Base-by-base conservation (phyloP, 2,113 vertebrate genomes). In the Varanus komodoensis region DNA sequence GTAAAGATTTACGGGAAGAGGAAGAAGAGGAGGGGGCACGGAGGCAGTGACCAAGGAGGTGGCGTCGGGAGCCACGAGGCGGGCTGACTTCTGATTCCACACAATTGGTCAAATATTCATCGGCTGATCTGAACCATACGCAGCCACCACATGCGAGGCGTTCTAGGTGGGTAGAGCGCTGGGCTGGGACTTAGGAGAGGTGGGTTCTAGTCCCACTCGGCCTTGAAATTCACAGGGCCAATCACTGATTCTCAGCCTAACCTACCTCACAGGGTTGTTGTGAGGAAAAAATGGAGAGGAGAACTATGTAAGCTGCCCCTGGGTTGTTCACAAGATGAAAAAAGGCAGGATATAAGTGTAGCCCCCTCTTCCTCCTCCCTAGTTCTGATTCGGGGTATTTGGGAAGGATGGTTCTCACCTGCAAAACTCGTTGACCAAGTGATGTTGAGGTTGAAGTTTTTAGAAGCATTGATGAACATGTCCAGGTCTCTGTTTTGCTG, bases 401-500 rank as follows among this genome's bases (percentile, higher is more conserved):
- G 8, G 38, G 19, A 32, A 68, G 38, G 75, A 69, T 27, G 7
- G 14, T 54, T 17, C 91, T 97, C 97, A 99, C 99, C 99, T 94
- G 98, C 97, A 96, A 99, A 99, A 93, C 99, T 99, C 1, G 98
- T 97, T 1, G 99, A 98, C 99, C 99, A 99, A 44, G 99, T 99
- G 38, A 99, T 99, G 94, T 99, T 99, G 93, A 99, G 98, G 96
- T 99, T 99, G 96, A 99, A 99, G 96, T 99, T 99, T 96, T 99
- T 99, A 3, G 99, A 99, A 68, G 99, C 99, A 29, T 99, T 99
- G 95, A 99, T 99, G 94, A 99, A 99, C 98, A 99, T 99, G 94
- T 99, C 99, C 69, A 99, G 96, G 94, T 99, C 99, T 94, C 99
- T 97, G 94, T 99, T 99, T 97, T 98, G 98, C 99, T 99, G 74